Evolutionary conservation across 2,888 invertebrate species (phyloP).

Genomic region (Coenonympha arcania): DNA sequence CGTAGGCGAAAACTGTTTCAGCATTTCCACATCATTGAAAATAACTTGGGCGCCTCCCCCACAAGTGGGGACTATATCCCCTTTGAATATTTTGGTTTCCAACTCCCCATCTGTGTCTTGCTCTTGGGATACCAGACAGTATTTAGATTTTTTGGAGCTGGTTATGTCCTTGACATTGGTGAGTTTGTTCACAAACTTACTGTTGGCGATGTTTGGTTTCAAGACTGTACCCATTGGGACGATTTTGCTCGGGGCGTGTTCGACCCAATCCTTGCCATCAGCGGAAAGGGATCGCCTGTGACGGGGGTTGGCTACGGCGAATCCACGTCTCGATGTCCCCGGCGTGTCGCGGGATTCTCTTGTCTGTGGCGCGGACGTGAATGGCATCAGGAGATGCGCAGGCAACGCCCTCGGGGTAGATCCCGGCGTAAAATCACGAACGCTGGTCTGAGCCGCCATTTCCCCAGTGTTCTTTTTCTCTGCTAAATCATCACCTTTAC

Average conservation of each 20-base stretch:
- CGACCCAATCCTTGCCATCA: slow-evolving; percentile 85
- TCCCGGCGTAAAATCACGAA: slow-evolving; percentile 58
- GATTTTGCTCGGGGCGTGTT: slow-evolving; percentile 86
- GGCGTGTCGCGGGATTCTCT: slow-evolving; percentile 55
- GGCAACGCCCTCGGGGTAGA: slow-evolving; percentile 65
- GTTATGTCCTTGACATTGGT: slow-evolving; percentile 85
- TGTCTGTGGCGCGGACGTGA: slow-evolving; percentile 47
- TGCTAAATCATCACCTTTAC: slow-evolving; percentile 45
- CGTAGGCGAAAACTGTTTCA: slow-evolving; percentile 86
- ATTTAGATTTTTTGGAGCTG: slow-evolving; percentile 83
- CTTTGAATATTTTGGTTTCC: slow-evolving; percentile 94
- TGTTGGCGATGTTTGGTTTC: slow-evolving; percentile 86
- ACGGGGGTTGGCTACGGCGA: slow-evolving; percentile 80
- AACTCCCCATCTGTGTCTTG: slow-evolving; percentile 93
- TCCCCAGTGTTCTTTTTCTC: slow-evolving; percentile 41
- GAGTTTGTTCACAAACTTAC: slow-evolving; percentile 88
- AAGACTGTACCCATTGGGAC: slow-evolving; percentile 91
- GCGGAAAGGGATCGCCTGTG: slow-evolving; percentile 88
- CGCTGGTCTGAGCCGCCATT: slow-evolving; percentile 53
- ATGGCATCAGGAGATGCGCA: slow-evolving; percentile 61
- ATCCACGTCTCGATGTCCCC: slow-evolving; percentile 70
- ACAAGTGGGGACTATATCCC: slow-evolving; percentile 92
- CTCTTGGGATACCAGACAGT: slow-evolving; percentile 93
- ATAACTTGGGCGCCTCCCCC: slow-evolving; percentile 97
- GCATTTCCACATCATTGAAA: slow-evolving; percentile 93